Conservation (phyloP, 1,140 invertebrate species). For the Dermatophagoides farinae region DNA sequence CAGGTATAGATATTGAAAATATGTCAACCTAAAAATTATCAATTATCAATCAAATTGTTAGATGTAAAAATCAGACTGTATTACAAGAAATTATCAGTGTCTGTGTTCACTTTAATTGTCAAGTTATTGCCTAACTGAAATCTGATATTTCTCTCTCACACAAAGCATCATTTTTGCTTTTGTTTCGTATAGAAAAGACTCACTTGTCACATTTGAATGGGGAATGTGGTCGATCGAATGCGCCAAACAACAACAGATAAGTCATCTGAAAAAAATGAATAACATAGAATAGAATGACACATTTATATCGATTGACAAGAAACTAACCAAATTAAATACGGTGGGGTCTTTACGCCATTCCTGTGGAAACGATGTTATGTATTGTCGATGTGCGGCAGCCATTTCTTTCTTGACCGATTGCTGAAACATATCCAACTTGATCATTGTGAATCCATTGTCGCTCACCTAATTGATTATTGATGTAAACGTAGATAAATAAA, state of each 20-base stretch:
- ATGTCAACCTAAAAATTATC: background rate
- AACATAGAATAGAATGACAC: background rate
- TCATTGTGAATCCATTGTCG: background rate
- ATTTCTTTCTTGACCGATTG: constrained; percentile 1
- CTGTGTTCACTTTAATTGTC: too few species aligned
- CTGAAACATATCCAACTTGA: constrained; percentile 3
- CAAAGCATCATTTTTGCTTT: too few species aligned
- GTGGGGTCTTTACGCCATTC: background rate
- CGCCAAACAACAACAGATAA: background rate
- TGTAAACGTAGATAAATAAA: background rate
- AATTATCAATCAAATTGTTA: too few species aligned
- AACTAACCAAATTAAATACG: constrained; percentile 2
- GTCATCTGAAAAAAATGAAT: background rate
- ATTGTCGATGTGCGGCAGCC: background rate
- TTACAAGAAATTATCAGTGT: too few species aligned
- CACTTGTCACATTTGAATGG: constrained; percentile 4
- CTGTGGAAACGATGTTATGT: background rate
- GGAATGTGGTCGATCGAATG: background rate
- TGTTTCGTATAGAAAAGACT: too few species aligned
- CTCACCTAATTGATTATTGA: background rate
- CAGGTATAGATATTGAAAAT: background rate
- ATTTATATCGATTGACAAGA: background rate
- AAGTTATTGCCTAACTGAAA: too few species aligned
- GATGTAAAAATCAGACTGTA: too few species aligned
- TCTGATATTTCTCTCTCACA: too few species aligned